Evolutionary conservation across 1,140 invertebrate species (phyloP).

Genomic region (Leucophenga varia): DNA sequence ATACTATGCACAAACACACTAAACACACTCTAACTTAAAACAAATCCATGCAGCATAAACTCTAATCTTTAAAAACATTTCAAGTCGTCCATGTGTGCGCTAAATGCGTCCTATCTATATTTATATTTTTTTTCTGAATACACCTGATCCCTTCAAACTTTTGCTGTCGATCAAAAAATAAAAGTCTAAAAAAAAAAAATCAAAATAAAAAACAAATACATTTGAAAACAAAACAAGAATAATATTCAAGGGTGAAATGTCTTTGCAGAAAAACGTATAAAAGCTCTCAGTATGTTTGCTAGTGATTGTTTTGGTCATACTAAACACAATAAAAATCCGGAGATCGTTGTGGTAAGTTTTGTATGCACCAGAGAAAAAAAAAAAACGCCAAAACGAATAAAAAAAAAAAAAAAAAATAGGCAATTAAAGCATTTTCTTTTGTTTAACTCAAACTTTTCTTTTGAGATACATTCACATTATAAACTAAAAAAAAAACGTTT

Average conservation of each 20-base stretch:
- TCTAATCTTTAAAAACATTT: constrained; percentile 13
- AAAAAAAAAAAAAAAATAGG: constrained; percentile 34
- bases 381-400: constrained; percentile 24
- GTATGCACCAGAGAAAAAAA: constrained; percentile 47
- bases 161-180: constrained; percentile 20
- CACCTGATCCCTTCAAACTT: too few relatives aligned
- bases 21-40: constrained; percentile 23
- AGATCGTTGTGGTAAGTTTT: constrained; percentile 56
- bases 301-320: constrained; percentile 57
- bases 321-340: constrained; percentile 52
- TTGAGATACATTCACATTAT: too few relatives aligned
- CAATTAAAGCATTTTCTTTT: constrained; percentile 50
- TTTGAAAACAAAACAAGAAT: constrained; percentile 44
- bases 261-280: constrained; percentile 56
- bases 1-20: too few relatives aligned
- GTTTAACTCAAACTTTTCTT: constrained; percentile 6
- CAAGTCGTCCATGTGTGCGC: constrained; percentile 13
- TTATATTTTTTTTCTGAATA: too few relatives aligned
- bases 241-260: constrained; percentile 56
- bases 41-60: neutral
- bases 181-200: constrained; percentile 20
- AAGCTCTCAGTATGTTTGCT: constrained; percentile 53
- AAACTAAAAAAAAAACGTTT: constrained; percentile 39
- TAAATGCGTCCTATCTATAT: too few relatives aligned
- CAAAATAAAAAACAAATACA: constrained; percentile 20